phyloP scores from a whole-genome alignment of 1,140 invertebrate genomes.

The Drosophila arawakana region DNA sequence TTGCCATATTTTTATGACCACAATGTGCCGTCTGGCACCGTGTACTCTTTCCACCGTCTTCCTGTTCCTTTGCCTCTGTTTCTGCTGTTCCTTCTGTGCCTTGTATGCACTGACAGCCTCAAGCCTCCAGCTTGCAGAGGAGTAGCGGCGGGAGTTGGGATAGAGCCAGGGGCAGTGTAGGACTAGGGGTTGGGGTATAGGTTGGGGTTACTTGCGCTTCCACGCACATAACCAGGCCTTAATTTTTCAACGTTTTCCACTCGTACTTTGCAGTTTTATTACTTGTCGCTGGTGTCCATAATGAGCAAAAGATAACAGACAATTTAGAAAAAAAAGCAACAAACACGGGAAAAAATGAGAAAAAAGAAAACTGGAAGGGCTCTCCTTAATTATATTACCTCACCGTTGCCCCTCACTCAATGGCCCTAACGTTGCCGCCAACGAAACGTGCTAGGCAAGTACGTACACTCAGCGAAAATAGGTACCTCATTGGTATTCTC shows the following conservation, averaged over 20 bases:
- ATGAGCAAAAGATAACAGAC: slow-evolving; percentile 73
- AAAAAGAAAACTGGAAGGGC: slow-evolving; percentile 17
- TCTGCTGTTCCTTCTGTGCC: neutral
- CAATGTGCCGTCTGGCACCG: slow-evolving; percentile 59
- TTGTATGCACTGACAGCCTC: slow-evolving; percentile 34
- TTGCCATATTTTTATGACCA: slow-evolving; percentile 71
- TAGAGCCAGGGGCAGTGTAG: no score
- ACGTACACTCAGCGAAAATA: neutral
- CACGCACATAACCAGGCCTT: slow-evolving; percentile 65
- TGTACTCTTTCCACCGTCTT: slow-evolving; percentile 1
- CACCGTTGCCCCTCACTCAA: slow-evolving; percentile 6
- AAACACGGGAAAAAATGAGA: slow-evolving; percentile 37
- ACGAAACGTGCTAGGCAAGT: slow-evolving; percentile 26
- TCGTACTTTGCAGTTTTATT: slow-evolving; percentile 73
- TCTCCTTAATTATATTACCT: slow-evolving; percentile 67
- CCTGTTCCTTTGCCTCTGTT: neutral
- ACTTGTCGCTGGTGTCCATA: slow-evolving; percentile 72
- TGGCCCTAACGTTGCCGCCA: slow-evolving; percentile 1
- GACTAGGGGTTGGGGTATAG: neutral
- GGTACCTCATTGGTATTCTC: no score
- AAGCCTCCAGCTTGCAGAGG: neutral
- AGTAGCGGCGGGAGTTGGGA: no score
- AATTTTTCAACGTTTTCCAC: slow-evolving; percentile 68
- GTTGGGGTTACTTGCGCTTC: slow-evolving; percentile 8
- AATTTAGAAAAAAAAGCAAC: slow-evolving; percentile 66